Conservation (phyloP, 1,140 invertebrate genomes). For the Varroa destructor region DNA sequence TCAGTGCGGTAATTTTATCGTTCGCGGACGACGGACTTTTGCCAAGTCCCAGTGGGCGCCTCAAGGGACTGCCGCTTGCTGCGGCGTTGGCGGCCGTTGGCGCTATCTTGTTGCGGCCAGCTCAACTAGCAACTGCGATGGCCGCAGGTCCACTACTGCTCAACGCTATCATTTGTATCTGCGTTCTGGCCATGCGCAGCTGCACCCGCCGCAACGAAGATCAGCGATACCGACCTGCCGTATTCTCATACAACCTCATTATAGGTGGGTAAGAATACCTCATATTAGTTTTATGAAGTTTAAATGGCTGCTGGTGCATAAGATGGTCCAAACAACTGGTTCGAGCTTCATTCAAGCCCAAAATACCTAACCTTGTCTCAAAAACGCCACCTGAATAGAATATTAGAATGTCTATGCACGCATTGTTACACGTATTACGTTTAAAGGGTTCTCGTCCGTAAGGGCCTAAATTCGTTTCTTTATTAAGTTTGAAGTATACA, state of each 20-base stretch:
- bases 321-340: too few relatives aligned
- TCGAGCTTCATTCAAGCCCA: too few relatives aligned
- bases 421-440: too few relatives aligned
- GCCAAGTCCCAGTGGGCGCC: neutral
- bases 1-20: neutral
- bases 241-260: slow-evolving; percentile 26
- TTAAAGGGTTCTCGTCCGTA: too few relatives aligned
- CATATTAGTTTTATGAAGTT: too few relatives aligned
- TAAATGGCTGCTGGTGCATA: too few relatives aligned
- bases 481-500: too few relatives aligned
- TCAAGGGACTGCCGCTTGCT: neutral
- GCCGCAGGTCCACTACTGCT: slow-evolving; percentile 2
- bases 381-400: too few relatives aligned
- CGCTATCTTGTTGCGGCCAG: neutral
- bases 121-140: slow-evolving; percentile 12
- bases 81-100: neutral
- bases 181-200: neutral
- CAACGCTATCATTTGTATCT: slow-evolving; percentile 17
- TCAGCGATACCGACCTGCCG: neutral
- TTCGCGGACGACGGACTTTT: slow-evolving; percentile 15
- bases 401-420: too few relatives aligned
- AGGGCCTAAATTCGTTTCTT: too few relatives aligned
- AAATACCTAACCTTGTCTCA: too few relatives aligned
- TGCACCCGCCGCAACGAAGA: neutral
- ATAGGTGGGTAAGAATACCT: neutral